phyloP scores from a whole-genome alignment of 2,113 vertebrate genomes.

The Catagonus wagneri region DNA sequence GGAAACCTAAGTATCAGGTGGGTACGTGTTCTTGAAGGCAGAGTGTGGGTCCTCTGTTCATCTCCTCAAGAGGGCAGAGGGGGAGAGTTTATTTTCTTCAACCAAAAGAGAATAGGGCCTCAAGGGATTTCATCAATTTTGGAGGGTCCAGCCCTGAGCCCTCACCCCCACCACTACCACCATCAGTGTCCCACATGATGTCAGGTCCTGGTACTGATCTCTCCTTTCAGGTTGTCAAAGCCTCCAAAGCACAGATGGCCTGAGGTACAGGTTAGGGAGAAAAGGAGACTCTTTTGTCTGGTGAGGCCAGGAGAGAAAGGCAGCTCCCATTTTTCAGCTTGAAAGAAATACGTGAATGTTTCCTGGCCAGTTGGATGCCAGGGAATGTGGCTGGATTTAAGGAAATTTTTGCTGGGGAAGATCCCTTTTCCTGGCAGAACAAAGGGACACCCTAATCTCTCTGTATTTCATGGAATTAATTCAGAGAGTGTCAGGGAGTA shows the following conservation, averaged over 20 bases:
- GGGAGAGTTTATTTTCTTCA: not conserved
- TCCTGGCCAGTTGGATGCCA: not conserved
- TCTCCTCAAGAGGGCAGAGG: not conserved
- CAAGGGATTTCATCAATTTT: not conserved
- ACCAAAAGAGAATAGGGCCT: not conserved
- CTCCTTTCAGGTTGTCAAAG: not conserved
- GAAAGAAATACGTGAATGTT: not conserved
- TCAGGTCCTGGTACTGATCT: not conserved
- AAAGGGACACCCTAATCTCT: not conserved
- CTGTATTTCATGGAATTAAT: not conserved
- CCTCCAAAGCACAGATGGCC: not conserved
- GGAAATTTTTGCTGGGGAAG: not conserved
- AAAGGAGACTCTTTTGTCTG: not conserved
- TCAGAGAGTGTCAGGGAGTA: not conserved
- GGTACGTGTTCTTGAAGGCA: not conserved
- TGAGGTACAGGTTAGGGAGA: not conserved
- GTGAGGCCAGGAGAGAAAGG: not conserved
- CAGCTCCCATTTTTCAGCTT: not conserved
- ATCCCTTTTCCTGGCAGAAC: not conserved
- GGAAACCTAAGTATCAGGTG: not conserved
- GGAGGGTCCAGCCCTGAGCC: not conserved
- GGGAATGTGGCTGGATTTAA: not conserved
- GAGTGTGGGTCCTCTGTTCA: not conserved
- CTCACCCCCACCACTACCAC: not conserved
- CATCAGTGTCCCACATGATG: not conserved